Conservation (phyloP, 2,113 vertebrate genomes). For the Festucalex cinctus region DNA sequence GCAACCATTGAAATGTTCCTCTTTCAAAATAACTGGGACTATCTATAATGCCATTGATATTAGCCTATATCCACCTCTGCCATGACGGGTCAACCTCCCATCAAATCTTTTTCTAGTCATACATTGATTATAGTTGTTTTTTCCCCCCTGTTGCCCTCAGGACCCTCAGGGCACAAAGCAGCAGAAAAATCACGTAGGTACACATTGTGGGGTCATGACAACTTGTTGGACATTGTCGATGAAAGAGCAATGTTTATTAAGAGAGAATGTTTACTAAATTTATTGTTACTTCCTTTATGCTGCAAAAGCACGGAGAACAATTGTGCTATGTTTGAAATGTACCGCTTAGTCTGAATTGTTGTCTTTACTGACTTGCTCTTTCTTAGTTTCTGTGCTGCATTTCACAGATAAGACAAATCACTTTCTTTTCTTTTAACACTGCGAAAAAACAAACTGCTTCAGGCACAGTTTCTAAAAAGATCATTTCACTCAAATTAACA, state of each 20-base stretch:
- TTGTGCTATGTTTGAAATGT: not conserved
- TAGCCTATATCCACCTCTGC: constrained; percentile 25
- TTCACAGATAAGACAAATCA: not conserved
- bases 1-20: constrained; percentile 32
- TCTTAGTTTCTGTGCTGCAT: not conserved
- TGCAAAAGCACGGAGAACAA: not conserved
- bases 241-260: no score
- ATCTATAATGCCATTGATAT: constrained; percentile 52
- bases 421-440: not conserved
- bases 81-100: constrained; percentile 33
- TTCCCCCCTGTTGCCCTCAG: constrained; percentile 33
- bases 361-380: not conserved
- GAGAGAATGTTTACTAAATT: no score
- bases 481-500: constrained; percentile 2
- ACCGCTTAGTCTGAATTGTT: not conserved
- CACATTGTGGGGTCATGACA: constrained; percentile 25
- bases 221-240: constrained; percentile 11
- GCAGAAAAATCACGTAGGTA: constrained; percentile 37
- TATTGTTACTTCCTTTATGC: not conserved
- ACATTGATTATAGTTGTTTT: constrained; percentile 49
- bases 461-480: not conserved
- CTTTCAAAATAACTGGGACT: constrained; percentile 29
- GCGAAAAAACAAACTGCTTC: not conserved
- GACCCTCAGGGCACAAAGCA: constrained; percentile 31
- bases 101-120: constrained; percentile 31